Percentiles rank a stretch among this genome's conserved stretches.
phyloP scores from a whole-genome alignment of 2,797 vertebrate species.

The Okamejei kenojei region DNA sequence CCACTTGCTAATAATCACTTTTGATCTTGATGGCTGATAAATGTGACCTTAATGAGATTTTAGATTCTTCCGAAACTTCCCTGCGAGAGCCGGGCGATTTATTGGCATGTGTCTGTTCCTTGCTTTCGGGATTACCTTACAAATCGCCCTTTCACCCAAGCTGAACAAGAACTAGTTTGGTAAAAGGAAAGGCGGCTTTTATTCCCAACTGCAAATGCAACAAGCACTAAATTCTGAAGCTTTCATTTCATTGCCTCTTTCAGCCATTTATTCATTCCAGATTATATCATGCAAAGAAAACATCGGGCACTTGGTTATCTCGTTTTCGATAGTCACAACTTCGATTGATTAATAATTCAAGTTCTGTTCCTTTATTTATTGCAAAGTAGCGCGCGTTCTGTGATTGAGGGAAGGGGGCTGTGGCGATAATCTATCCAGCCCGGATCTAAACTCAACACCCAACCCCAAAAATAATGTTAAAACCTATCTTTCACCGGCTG shows the following conservation, averaged over 20 bases:
- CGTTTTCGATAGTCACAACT: conserved; percentile 71
- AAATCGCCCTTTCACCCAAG: conserved; percentile 73
- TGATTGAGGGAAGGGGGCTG: not conserved
- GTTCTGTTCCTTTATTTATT: conserved; percentile 74
- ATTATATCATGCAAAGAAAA: conserved; percentile 63
- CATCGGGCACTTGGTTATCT: conserved; percentile 69
- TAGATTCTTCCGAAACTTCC: conserved; percentile 71
- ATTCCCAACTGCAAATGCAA: conserved; percentile 51
- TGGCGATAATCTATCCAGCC: conserved; percentile 17
- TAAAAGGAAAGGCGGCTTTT: conserved; percentile 52
- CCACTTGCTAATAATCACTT: conserved; percentile 77
- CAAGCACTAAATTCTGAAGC: conserved; percentile 59
- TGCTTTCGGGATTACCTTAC: conserved; percentile 75
- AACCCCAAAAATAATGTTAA: conserved; percentile 21
- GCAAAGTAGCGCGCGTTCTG: conserved; percentile 61
- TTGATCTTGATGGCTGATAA: conserved; percentile 76
- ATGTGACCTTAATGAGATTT: conserved; percentile 75
- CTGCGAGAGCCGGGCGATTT: conserved; percentile 64
- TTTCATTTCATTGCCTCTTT: conserved; percentile 56
- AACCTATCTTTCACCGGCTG: conserved; percentile 68
- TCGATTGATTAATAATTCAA: conserved; percentile 78
- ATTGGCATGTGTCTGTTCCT: conserved; percentile 68
- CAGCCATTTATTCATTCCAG: conserved; percentile 62
- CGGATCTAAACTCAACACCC: not conserved
- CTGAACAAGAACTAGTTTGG: conserved; percentile 72